Conservation (phyloP, 2,888 invertebrate species). For the Allolobophora icterica region DNA sequence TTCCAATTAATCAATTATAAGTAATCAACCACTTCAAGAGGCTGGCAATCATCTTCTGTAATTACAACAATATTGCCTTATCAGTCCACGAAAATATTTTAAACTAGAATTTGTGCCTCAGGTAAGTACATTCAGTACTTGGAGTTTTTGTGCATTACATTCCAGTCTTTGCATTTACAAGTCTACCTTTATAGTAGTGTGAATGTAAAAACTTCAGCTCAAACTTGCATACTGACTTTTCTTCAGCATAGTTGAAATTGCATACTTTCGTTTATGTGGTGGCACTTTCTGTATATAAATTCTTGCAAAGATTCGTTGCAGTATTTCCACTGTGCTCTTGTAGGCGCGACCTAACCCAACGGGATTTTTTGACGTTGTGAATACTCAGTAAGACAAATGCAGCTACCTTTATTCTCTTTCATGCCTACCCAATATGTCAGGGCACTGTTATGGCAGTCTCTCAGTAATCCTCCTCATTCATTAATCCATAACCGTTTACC, state of each 20-base stretch:
- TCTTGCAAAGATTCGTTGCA: not conserved
- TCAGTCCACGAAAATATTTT: not conserved
- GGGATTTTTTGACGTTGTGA: constrained; percentile 24
- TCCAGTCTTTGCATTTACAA: not conserved
- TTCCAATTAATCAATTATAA: not conserved
- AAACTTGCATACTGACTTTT: not conserved
- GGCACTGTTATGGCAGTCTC: not conserved
- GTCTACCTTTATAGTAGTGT: not conserved
- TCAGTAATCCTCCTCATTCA: not conserved
- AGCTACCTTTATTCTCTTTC: not conserved
- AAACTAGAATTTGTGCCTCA: not conserved
- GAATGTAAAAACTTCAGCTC: not conserved
- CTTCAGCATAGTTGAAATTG: not conserved
- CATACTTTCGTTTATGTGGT: not conserved
- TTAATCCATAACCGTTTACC: not conserved
- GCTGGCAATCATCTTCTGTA: not conserved
- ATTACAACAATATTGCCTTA: not conserved
- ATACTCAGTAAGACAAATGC: constrained; percentile 21
- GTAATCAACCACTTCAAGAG: no score
- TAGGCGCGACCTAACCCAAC: constrained; percentile 3
- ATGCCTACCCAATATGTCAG: not conserved
- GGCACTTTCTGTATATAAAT: not conserved
- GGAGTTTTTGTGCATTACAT: not conserved
- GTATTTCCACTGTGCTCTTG: constrained; percentile 20
- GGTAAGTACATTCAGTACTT: not conserved